A percentile compares a stretch with the other conserved stretches of the same genome.
Evolutionary conservation across 2,113 vertebrate genomes (phyloP).

Genomic region (Pedetes capensis): DNA sequence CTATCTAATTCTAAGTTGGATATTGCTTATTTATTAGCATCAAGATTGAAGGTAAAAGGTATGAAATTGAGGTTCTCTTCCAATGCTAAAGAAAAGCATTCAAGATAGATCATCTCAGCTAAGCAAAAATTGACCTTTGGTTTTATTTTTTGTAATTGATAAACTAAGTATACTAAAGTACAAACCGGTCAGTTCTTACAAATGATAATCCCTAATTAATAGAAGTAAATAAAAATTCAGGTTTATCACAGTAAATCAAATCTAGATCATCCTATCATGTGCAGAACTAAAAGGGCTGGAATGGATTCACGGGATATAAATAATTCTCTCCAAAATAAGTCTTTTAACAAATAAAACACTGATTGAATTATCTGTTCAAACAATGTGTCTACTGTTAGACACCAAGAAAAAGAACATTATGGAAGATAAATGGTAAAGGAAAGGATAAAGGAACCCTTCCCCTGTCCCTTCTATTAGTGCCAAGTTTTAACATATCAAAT

Average conservation of each 20-base stretch:
- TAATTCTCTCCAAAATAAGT: background rate
- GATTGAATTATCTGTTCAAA: background rate
- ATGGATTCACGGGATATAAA: background rate
- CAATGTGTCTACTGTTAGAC: background rate
- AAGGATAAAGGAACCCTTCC: background rate
- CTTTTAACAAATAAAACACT: background rate
- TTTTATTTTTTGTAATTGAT: slow-evolving; percentile 12
- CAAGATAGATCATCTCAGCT: background rate
- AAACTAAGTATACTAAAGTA: background rate
- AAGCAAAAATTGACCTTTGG: background rate
- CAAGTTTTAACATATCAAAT: background rate
- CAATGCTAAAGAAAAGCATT: slow-evolving; percentile 5
- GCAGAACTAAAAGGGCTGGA: background rate
- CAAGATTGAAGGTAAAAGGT: background rate
- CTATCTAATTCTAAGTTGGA: background rate
- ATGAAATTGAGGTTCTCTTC: background rate
- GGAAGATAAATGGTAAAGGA: background rate
- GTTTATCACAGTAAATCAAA: slow-evolving; percentile 35
- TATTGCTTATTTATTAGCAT: background rate
- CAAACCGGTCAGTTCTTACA: background rate
- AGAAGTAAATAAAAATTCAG: slow-evolving; percentile 30
- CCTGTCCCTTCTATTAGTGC: background rate
- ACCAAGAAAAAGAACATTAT: background rate
- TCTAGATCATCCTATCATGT: background rate
- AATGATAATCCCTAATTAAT: background rate